These are phyloP conservation scores for Philotrypesis tridentata DNA, from an alignment of 1,140 invertebrate genomes.

Conservation along the genomic window DNA sequence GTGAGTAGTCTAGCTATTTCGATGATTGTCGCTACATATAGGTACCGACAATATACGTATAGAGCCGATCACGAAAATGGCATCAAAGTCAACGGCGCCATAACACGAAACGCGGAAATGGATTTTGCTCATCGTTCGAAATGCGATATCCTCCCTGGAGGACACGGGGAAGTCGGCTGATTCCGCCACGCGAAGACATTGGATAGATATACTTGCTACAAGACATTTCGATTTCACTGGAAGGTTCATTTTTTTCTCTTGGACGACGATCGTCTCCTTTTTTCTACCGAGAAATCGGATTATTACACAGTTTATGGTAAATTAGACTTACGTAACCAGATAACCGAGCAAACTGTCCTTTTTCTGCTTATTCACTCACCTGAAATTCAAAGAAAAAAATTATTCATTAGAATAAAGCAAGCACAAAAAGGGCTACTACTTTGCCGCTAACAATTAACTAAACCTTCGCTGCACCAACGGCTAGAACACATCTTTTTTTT, in stretches of 20 bases:
- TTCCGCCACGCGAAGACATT: conserved; percentile 8
- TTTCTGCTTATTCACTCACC: conserved; percentile 25
- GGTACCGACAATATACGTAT: background rate
- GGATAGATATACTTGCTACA: background rate
- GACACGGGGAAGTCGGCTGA: background rate
- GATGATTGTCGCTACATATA: background rate
- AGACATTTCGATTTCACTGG: conserved; percentile 10
- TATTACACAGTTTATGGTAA: background rate
- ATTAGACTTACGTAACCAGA: background rate
- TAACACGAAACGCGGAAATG: conserved; percentile 5
- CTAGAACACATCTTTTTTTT: conserved; percentile 11
- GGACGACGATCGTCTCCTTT: background rate
- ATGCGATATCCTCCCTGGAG: background rate
- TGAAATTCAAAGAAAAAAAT: conserved; percentile 32
- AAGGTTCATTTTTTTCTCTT: background rate
- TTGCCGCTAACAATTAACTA: background rate
- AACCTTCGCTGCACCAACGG: background rate
- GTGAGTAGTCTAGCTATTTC: background rate
- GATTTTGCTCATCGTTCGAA: background rate
- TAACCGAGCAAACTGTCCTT: background rate
- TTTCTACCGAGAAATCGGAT: background rate
- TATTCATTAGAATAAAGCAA: background rate
- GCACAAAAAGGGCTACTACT: background rate
- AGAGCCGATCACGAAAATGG: conserved; percentile 20
- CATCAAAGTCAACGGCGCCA: background rate